Percentiles rank a stretch among this genome's conserved stretches.
These are phyloP conservation scores for Tipula vernalis DNA, from an alignment of 2,888 invertebrate species.

Conservation along the genomic window DNA sequence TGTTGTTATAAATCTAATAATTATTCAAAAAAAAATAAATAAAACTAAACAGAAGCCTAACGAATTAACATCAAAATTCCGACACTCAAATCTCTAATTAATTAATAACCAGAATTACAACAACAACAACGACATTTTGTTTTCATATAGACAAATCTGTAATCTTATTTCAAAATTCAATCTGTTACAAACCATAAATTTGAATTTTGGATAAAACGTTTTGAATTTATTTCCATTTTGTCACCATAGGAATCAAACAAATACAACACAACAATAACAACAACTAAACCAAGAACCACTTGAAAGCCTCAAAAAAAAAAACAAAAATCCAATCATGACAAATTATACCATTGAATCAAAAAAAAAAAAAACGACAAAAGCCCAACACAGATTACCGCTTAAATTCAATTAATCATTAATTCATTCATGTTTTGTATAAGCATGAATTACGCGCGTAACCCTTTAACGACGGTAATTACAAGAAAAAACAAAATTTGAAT, in stretches of 20 bases:
- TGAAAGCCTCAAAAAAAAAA: neutral
- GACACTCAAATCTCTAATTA: neutral
- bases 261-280: neutral
- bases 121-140: no score
- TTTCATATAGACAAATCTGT: neutral
- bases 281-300: no score
- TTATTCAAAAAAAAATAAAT: neutral
- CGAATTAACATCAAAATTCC: neutral
- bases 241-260: neutral
- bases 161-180: neutral
- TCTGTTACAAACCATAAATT: neutral
- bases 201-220: neutral
- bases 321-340: neutral
- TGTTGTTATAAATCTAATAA: neutral
- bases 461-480: neutral
- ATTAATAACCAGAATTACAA: neutral
- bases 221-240: neutral
- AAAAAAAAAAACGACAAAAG: neutral
- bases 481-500: neutral
- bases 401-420: neutral
- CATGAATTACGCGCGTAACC: neutral
- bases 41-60: neutral
- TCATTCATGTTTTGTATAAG: neutral
- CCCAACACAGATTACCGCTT: no score
- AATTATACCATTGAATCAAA: neutral